Evolutionary conservation across 2,888 invertebrate genomes (phyloP).

Genomic region (Busseola fusca): DNA sequence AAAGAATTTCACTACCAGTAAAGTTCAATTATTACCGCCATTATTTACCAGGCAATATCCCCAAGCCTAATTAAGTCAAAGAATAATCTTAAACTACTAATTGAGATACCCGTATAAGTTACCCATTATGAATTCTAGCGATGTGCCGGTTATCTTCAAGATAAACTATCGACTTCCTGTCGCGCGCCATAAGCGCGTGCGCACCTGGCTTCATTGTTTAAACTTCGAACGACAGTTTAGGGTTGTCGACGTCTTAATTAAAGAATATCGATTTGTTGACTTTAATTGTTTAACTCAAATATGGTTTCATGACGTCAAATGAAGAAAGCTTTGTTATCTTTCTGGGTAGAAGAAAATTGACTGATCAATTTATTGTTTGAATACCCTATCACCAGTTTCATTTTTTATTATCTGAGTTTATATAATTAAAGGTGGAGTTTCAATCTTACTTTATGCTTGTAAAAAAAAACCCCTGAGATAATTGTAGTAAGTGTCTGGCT

Average conservation of each 20-base stretch:
- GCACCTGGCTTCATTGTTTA: conserved; percentile 73
- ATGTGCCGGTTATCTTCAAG: conserved; percentile 67
- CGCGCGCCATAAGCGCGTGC: conserved; percentile 62
- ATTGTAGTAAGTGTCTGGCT: neutral
- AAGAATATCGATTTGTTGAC: conserved; percentile 26
- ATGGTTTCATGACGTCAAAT: conserved; percentile 38
- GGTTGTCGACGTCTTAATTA: conserved; percentile 56
- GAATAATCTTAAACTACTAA: conserved; percentile 60
- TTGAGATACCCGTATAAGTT: conserved; percentile 61
- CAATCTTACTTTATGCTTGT: neutral
- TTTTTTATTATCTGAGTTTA: neutral
- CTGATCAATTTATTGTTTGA: neutral
- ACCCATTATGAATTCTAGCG: conserved; percentile 68
- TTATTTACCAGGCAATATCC: conserved; percentile 37
- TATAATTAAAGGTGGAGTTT: neutral
- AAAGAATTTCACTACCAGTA: neutral
- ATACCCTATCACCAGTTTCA: neutral
- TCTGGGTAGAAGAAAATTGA: neutral
- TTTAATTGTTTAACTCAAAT: conserved; percentile 28
- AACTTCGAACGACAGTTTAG: conserved; percentile 59
- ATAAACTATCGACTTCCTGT: conserved; percentile 65
- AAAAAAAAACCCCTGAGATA: neutral
- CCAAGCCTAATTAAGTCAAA: conserved; percentile 32
- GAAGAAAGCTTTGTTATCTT: neutral
- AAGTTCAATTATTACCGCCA: conserved; percentile 27